Conservation (phyloP, 2,888 invertebrate species). For the Orthosia incerta region DNA sequence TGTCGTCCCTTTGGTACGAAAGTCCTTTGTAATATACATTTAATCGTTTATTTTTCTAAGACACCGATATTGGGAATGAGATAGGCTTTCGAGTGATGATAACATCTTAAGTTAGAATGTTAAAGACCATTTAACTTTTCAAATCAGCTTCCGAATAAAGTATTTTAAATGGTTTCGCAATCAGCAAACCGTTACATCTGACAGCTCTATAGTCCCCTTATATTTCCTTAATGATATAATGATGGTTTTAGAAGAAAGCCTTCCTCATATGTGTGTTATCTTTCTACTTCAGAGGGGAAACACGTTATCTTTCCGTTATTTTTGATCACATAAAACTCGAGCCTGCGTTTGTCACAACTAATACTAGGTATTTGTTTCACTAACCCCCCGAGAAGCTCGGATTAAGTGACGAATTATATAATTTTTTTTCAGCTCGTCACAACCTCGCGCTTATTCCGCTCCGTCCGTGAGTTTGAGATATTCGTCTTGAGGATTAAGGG, state of each 20-base stretch:
- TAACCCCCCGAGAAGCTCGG: constrained; percentile 79
- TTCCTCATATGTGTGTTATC: constrained; percentile 18
- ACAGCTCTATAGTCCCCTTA: background rate
- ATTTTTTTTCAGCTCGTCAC: constrained; percentile 85
- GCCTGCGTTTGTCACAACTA: constrained; percentile 80
- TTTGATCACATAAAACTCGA: constrained; percentile 63
- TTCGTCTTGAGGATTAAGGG: constrained; percentile 89
- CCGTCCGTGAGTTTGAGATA: constrained; percentile 88
- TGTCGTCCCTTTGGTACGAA: constrained; percentile 66
- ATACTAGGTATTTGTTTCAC: constrained; percentile 85
- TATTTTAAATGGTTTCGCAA: constrained; percentile 10
- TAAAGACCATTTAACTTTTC: constrained; percentile 31
- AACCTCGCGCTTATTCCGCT: constrained; percentile 87
- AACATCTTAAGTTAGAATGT: constrained; percentile 33
- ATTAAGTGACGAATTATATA: constrained; percentile 89
- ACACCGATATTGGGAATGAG: constrained; percentile 54
- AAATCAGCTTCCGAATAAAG: constrained; percentile 12
- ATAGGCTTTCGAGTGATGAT: constrained; percentile 39
- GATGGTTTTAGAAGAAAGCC: constrained; percentile 27
- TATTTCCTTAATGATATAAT: constrained; percentile 11
- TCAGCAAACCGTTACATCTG: background rate
- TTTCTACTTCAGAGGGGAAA: constrained; percentile 36
- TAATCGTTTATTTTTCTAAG: constrained; percentile 69
- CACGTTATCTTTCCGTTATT: constrained; percentile 42
- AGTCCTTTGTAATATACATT: constrained; percentile 66